Base-by-base conservation (phyloP, 2,888 invertebrate species). In the Ferdinandea cuprea region DNA sequence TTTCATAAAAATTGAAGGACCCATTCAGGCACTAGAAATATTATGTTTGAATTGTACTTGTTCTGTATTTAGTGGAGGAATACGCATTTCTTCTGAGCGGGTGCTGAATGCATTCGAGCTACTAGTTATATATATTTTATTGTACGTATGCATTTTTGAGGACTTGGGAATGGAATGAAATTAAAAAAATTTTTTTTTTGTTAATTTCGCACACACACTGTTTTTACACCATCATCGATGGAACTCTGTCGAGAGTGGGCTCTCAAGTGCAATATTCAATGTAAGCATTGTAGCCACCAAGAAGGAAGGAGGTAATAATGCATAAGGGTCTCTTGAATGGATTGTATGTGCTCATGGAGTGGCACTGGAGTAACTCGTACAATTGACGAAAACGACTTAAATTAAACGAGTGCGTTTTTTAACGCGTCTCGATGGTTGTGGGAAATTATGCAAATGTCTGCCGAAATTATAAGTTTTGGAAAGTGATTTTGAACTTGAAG, bases 231-330 rank as follows among this genome's bases (percentile, higher is more conserved):
- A 83, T 71, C 11, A 21, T 68, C 46, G 37, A 54, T 44, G 77
- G 59, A 48, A 81, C 59, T 50, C 17, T 46, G 52, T 19, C 11
- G 42, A 42, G 72, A 61, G 58, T 56, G 28, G 42, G 37, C 28
- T 21, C 48, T 78, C 17, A 37, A 78, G 83, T 68, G 48, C 35
- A 28, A 63, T 44, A 59, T 56, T 61, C 52, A 37, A 68, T 83
- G 78, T 32, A 83, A 73, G 61, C 44, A 46, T 25, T 66, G 69
- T 59, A 50, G 58, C 68, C 78, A 65, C 72, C 72, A 78, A 83
- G 78, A 72, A 78, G 83, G 83, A 83, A 83, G 83, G 72, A 83
- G 83, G 78, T 73, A 83, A 83, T 83, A 78, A 83, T 63, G 72
- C 52, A 61, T 73, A 25, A 83, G 83, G n/a, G 83, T 17, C 83